These are phyloP conservation scores for Philaethria dido DNA, from an alignment of 2,888 invertebrate genomes.

Conservation along the genomic window DNA sequence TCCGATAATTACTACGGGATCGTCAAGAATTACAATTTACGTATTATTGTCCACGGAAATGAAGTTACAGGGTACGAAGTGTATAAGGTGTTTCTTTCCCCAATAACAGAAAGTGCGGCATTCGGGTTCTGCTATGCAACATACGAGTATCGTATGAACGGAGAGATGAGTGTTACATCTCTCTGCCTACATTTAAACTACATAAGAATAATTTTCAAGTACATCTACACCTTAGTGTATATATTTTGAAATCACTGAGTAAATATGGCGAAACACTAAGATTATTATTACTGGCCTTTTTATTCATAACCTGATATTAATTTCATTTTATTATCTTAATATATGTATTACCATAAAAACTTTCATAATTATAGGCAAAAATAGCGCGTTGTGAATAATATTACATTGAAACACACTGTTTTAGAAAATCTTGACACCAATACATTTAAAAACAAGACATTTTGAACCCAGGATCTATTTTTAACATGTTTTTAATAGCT, in stretches of 20 bases:
- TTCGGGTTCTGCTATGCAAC: no score
- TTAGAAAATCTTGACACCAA: slow-evolving; percentile 15
- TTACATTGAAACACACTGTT: not conserved
- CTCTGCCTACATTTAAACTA: no score
- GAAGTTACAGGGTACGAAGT: no score
- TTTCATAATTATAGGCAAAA: slow-evolving; percentile 15
- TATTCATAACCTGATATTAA: slow-evolving; percentile 13
- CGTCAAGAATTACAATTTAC: no score
- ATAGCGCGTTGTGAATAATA: not conserved
- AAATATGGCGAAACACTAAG: slow-evolving; percentile 9
- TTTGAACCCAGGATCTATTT: not conserved
- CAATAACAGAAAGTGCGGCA: no score
- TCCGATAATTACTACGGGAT: no score
- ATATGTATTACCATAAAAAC: slow-evolving; percentile 5
- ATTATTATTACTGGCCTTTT: slow-evolving; percentile 5
- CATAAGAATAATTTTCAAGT: not conserved
- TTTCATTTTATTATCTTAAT: slow-evolving; percentile 12
- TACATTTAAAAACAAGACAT: slow-evolving; percentile 10
- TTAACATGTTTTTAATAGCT: not conserved
- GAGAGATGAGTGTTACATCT: no score
- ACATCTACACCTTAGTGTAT: not conserved
- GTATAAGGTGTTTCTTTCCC: no score
- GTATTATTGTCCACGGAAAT: no score
- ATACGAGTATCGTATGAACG: not conserved
- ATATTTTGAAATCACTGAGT: slow-evolving; percentile 11